A percentile compares a stretch with the other conserved stretches of the same genome.
Conservation (phyloP, 2,888 invertebrate species). For the Sesia bembeciformis region DNA sequence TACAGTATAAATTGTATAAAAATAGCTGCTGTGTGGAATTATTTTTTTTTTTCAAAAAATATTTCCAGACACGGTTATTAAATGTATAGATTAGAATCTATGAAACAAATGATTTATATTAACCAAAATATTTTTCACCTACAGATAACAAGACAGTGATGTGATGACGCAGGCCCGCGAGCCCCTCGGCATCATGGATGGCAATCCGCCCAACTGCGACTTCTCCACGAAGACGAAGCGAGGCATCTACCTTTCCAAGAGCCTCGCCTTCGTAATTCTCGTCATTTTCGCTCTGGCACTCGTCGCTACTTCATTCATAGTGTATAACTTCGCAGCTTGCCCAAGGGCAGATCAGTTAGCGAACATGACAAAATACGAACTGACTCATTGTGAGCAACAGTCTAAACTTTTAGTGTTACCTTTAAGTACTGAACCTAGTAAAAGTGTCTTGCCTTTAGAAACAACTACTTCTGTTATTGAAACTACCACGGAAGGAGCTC, state of each 20-base stretch:
- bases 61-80: neutral
- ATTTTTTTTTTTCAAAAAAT: neutral
- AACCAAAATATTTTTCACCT: conserved; percentile 13
- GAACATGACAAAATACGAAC: conserved; percentile 60
- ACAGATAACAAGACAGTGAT: conserved; percentile 61
- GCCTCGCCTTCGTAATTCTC: conserved; percentile 76
- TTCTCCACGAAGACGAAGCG: conserved; percentile 76
- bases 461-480: conserved; percentile 24
- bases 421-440: conserved; percentile 48
- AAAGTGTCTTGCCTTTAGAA: conserved; percentile 44
- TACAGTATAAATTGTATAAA: neutral
- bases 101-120: neutral
- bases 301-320: conserved; percentile 81
- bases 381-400: conserved; percentile 41
- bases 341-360: conserved; percentile 62
- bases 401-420: conserved; percentile 56
- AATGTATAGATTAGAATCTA: too few species aligned
- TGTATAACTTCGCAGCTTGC: conserved; percentile 84
- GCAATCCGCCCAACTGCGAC: conserved; percentile 73
- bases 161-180: conserved; percentile 67
- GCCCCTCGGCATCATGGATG: conserved; percentile 75
- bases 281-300: conserved; percentile 78
- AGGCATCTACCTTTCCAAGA: conserved; percentile 78
- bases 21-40: neutral
- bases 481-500: conserved; percentile 20